Percentiles rank a stretch among this genome's conserved stretches.
Conservation (phyloP, 2,888 invertebrate genomes). For the Platycnemis pennipes region DNA sequence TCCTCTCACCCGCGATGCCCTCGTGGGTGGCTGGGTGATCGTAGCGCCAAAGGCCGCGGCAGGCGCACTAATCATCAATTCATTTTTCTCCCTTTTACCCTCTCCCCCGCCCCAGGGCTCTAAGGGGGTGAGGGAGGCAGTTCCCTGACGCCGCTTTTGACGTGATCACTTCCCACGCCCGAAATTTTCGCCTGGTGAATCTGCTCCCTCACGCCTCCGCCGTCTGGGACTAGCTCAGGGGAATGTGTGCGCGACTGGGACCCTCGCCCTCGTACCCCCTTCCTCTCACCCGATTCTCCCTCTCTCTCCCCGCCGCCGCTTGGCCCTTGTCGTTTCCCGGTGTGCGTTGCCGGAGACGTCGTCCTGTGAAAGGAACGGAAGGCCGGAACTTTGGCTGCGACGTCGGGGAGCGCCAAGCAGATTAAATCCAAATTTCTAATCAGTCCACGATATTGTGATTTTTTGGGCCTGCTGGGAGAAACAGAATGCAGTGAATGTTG, state of each 20-base stretch:
- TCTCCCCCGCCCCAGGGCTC: background rate
- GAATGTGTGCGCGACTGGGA: background rate
- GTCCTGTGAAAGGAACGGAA: background rate
- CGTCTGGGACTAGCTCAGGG: background rate
- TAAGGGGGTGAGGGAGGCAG: background rate
- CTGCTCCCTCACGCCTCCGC: background rate
- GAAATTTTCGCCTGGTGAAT: background rate
- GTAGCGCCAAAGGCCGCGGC: background rate
- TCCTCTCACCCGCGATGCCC: background rate
- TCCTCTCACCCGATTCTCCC: background rate
- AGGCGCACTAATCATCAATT: conserved; percentile 23
- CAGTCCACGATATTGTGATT: too few species aligned
- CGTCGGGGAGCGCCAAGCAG: background rate
- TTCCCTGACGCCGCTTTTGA: background rate
- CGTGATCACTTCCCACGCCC: conserved; percentile 10
- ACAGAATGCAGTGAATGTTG: too few species aligned
- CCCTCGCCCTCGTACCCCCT: background rate
- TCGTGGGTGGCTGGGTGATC: background rate
- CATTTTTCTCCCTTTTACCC: background rate
- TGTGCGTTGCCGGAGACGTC: background rate
- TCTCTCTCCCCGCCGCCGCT: background rate
- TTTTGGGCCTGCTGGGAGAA: too few species aligned
- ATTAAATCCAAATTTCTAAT: background rate
- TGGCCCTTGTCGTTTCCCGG: background rate
- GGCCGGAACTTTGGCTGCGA: background rate